Conservation (phyloP, 1,140 invertebrate species). For the Psix sp. region DNA sequence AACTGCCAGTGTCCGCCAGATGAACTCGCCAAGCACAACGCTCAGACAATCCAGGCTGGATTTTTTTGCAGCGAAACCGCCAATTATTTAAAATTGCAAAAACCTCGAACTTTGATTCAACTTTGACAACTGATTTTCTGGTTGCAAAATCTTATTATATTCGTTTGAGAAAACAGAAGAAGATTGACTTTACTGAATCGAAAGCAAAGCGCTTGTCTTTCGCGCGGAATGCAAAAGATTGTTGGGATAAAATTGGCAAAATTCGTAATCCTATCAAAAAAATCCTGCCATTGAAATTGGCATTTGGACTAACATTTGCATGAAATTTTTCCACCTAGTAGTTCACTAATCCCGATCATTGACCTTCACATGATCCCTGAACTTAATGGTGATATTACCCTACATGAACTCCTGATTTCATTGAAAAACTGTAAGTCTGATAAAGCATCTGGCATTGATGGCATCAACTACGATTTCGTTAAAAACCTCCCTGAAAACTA, state of each 20-base stretch:
- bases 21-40: too few relatives aligned
- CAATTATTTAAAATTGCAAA: neutral
- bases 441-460: conserved; percentile 5
- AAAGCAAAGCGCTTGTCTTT: neutral
- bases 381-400: neutral
- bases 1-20: neutral
- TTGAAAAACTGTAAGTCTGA: neutral
- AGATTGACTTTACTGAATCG: neutral
- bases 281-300: neutral
- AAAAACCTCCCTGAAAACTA: conserved; percentile 10
- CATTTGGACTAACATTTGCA: neutral
- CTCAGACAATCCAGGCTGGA: neutral
- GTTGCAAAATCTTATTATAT: neutral
- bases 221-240: neutral
- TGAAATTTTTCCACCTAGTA: neutral
- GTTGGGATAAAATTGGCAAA: neutral
- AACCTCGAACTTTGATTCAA: neutral
- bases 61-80: neutral
- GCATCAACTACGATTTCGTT: conserved; percentile 6
- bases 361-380: neutral
- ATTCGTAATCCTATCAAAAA: neutral
- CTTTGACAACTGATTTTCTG: neutral
- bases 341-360: neutral
- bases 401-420: neutral
- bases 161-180: neutral